These are phyloP conservation scores for Enteromius argenteus DNA, from an alignment of 2,797 vertebrate species.

Conservation along the genomic window DNA sequence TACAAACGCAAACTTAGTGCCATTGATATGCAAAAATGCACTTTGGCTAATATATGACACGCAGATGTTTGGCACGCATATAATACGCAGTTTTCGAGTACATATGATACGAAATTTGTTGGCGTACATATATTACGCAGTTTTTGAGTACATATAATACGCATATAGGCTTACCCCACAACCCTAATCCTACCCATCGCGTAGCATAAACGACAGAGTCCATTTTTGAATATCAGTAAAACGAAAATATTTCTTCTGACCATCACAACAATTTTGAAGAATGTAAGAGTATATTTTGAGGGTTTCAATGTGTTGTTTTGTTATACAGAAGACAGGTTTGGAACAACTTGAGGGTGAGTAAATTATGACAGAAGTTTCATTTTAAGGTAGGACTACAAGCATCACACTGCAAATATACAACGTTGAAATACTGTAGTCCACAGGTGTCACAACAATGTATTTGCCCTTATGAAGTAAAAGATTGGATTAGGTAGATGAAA, in stretches of 20 bases:
- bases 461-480: slow-evolving; percentile 12
- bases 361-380: not conserved
- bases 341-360: not conserved
- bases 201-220: too few species aligned
- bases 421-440: not conserved
- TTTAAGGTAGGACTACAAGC: not conserved
- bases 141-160: too few species aligned
- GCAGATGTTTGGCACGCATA: too few species aligned
- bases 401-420: not conserved
- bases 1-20: too few species aligned
- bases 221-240: too few species aligned
- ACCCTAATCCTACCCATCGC: too few species aligned
- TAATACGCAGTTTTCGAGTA: too few species aligned
- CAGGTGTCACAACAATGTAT: not conserved
- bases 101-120: too few species aligned
- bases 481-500: slow-evolving; percentile 4
- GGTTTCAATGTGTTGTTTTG: not conserved
- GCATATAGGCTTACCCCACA: too few species aligned
- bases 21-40: too few species aligned
- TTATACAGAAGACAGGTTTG: not conserved
- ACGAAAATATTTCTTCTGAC: not conserved
- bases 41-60: too few species aligned
- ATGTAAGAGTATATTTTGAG: not conserved
- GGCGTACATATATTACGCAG: too few species aligned
- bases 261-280: not conserved